Evolutionary conservation across 2,797 vertebrate genomes (phyloP).

Genomic region (Pyrocephalus nanus): DNA sequence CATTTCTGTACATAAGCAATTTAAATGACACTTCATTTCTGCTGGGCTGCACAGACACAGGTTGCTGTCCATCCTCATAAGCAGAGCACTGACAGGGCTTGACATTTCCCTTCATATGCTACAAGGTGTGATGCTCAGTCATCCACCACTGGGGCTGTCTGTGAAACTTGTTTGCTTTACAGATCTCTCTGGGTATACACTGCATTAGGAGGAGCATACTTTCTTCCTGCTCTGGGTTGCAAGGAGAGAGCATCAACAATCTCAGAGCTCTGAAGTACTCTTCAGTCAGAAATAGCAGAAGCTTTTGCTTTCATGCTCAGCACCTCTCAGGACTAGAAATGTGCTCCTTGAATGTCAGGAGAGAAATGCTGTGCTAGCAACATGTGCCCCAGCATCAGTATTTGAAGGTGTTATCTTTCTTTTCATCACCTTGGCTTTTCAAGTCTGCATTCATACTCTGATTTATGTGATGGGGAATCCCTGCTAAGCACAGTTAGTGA

Average conservation of each 20-base stretch:
- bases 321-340: constrained; percentile 21
- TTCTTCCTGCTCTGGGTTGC: neutral
- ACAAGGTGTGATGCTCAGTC: neutral
- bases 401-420: constrained; percentile 40
- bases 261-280: constrained; percentile 1
- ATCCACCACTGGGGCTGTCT: neutral
- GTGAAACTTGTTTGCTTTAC: constrained; percentile 8
- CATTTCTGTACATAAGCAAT: neutral
- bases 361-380: constrained; percentile 28
- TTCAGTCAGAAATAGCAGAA: constrained; percentile 22
- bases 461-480: neutral
- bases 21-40: constrained; percentile 35
- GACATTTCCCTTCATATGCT: constrained; percentile 26
- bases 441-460: neutral
- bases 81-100: neutral
- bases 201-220: neutral
- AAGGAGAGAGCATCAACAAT: neutral
- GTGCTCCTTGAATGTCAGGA: constrained; percentile 7
- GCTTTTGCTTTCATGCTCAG: constrained; percentile 32
- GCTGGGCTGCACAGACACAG: constrained; percentile 1
- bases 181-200: neutral
- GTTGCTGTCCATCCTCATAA: constrained; percentile 34
- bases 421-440: constrained; percentile 38
- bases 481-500: neutral
- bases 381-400: neutral